phyloP scores from a whole-genome alignment of 2,888 invertebrate genomes.

The Antheraea assamensis region DNA sequence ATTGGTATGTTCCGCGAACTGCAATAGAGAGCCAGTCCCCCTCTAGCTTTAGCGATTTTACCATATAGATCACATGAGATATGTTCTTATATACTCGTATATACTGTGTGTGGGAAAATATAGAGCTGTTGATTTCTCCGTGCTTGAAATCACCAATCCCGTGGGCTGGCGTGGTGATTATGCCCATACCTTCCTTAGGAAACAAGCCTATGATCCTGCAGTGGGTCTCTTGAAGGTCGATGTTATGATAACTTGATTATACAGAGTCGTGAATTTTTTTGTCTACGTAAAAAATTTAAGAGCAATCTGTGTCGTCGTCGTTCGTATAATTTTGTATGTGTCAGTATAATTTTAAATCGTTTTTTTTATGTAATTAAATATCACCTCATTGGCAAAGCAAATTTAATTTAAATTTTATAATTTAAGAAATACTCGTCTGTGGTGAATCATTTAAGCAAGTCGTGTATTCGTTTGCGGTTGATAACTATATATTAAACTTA shows the following conservation, averaged over 20 bases:
- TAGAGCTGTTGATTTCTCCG: no score
- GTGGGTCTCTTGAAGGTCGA: background rate
- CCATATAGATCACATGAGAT: no score
- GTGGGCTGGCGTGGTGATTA: no score
- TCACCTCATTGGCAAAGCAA: constrained; percentile 49
- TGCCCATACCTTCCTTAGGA: no score
- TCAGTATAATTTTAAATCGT: no score
- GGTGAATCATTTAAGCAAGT: constrained; percentile 1
- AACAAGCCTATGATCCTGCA: no score
- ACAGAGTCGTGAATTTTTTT: background rate
- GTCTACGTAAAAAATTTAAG: background rate
- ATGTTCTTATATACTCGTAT: no score
- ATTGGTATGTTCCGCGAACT: no score
- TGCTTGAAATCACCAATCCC: no score
- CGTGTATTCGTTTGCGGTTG: constrained; percentile 10
- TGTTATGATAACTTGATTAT: background rate
- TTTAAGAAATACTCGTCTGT: constrained; percentile 17
- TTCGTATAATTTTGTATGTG: constrained; percentile 3
- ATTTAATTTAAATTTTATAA: constrained; percentile 19
- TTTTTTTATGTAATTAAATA: constrained; percentile 21
- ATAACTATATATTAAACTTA: constrained; percentile 19
- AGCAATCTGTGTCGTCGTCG: background rate
- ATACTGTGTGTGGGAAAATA: no score
- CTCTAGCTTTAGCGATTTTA: no score
- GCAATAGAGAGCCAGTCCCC: no score